Evolutionary conservation across 2,113 vertebrate species (phyloP).

Genomic region (Platichthys flesus): DNA sequence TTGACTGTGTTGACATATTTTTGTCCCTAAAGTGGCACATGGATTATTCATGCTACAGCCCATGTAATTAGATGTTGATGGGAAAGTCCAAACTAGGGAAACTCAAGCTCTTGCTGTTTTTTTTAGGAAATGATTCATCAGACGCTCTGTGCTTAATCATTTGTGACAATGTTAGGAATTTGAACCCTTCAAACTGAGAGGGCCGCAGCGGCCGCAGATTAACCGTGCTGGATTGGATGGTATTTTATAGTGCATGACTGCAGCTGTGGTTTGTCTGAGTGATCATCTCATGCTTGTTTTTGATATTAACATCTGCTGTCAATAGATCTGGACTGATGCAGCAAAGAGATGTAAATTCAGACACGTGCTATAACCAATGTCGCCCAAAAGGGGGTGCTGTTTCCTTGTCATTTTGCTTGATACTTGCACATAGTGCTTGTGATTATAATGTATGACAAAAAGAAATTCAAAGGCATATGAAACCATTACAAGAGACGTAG

Average conservation of each 20-base stretch:
- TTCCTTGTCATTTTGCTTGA: slow-evolving; percentile 40
- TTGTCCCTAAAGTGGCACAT: slow-evolving; percentile 70
- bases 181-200: slow-evolving; percentile 18
- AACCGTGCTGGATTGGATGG: not conserved
- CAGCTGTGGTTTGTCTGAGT: slow-evolving; percentile 36
- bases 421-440: not conserved
- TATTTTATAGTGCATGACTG: slow-evolving; percentile 22
- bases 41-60: slow-evolving; percentile 79
- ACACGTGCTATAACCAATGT: slow-evolving; percentile 28
- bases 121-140: slow-evolving; percentile 59
- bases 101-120: slow-evolving; percentile 43
- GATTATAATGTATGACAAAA: slow-evolving; percentile 32
- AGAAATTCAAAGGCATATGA: slow-evolving; percentile 26
- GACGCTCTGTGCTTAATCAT: slow-evolving; percentile 34
- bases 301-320: slow-evolving; percentile 52
- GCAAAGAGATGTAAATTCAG: not conserved
- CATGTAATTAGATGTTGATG: slow-evolving; percentile 70
- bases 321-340: slow-evolving; percentile 32
- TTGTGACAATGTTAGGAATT: slow-evolving; percentile 41
- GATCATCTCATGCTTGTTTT: slow-evolving; percentile 31
- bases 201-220: slow-evolving; percentile 2
- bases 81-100: slow-evolving; percentile 61
- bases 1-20: slow-evolving; percentile 70
- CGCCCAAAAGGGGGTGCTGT: slow-evolving; percentile 76
- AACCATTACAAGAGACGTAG: not conserved